These are phyloP conservation scores for Epinephelus moara DNA, from an alignment of 2,113 vertebrate genomes.

Conservation along the genomic window DNA sequence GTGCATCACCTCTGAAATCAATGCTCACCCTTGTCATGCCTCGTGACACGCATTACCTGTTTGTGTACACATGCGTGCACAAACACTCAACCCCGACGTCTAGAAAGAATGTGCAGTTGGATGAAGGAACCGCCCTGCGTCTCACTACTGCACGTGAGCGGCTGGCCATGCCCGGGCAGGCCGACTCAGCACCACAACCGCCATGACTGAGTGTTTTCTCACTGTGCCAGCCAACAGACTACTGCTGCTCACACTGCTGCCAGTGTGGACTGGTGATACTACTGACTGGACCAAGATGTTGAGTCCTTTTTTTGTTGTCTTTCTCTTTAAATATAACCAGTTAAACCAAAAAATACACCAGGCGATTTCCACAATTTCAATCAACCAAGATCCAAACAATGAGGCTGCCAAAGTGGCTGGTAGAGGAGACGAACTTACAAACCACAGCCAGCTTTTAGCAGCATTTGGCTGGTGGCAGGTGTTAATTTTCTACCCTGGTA, in stretches of 20 bases:
- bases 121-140: conserved; percentile 58
- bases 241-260: conserved; percentile 66
- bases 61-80: not conserved
- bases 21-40: not conserved
- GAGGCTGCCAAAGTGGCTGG: conserved; percentile 58
- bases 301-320: conserved; percentile 2
- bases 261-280: conserved; percentile 32
- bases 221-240: conserved; percentile 62
- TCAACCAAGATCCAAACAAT: conserved; percentile 49
- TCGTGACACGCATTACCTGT: not conserved
- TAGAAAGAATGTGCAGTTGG: conserved; percentile 61
- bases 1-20: not conserved
- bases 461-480: conserved; percentile 58
- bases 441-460: conserved; percentile 65
- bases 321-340: conserved; percentile 19
- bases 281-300: conserved; percentile 15
- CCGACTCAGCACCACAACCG: conserved; percentile 67
- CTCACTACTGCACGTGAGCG: conserved; percentile 30
- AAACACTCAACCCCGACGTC: conserved; percentile 11
- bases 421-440: conserved; percentile 53
- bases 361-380: conserved; percentile 17
- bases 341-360: not conserved
- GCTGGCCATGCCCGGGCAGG: conserved; percentile 66
- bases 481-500: conserved; percentile 66
- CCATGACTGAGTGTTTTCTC: conserved; percentile 73